Percentiles rank a stretch among this genome's conserved stretches.
Evolutionary conservation across 2,113 vertebrate genomes (phyloP).

Genomic region (Ciconia stormi): DNA sequence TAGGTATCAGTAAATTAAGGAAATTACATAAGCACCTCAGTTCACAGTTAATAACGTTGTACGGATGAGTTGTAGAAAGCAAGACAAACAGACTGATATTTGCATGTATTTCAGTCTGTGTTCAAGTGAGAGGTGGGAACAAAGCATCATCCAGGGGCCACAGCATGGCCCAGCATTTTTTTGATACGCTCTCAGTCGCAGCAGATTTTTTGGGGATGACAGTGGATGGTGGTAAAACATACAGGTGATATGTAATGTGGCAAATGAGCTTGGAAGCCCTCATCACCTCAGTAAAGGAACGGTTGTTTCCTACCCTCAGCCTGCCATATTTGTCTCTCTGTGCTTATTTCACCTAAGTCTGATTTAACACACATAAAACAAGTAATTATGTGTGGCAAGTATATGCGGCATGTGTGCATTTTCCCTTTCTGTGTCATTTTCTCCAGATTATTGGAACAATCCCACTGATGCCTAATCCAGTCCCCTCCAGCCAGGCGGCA

Average conservation of each 20-base stretch:
- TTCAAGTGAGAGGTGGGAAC: neutral
- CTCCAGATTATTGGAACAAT: slow-evolving; percentile 98
- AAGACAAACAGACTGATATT: neutral
- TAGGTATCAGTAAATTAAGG: neutral
- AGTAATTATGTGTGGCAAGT: neutral
- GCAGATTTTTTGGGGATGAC: neutral
- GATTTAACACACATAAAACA: neutral
- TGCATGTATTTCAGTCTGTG: neutral
- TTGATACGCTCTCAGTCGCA: neutral
- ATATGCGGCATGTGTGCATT: neutral
- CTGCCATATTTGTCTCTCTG: neutral
- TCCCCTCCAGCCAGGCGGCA: slow-evolving; percentile 89
- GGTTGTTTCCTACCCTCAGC: neutral
- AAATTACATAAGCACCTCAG: neutral
- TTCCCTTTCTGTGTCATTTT: slow-evolving; percentile 46
- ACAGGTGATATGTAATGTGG: accelerated
- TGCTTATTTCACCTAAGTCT: neutral
- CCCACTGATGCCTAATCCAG: slow-evolving; percentile 95
- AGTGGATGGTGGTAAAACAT: neutral
- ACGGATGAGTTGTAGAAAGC: neutral
- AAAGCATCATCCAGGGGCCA: neutral
- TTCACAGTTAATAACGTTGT: neutral
- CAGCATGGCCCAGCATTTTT: neutral
- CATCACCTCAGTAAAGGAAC: neutral
- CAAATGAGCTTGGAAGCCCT: neutral